A percentile compares a stretch with the other conserved stretches of the same genome.
phyloP scores from a whole-genome alignment of 2,113 vertebrate genomes.

The Andinoacara biseriatus region DNA sequence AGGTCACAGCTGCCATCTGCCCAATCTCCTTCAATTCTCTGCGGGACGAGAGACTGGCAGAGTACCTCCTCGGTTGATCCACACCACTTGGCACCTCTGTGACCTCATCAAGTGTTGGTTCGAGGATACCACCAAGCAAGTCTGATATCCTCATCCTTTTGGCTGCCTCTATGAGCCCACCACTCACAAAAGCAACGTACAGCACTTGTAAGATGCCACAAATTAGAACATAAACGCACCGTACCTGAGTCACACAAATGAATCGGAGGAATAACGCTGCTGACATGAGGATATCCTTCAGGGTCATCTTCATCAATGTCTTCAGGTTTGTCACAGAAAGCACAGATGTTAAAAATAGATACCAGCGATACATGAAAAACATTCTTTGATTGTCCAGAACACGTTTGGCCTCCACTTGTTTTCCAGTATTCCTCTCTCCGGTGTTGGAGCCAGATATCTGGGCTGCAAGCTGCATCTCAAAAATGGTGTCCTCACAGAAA shows the following conservation, averaged over 20 bases:
- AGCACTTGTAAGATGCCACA: constrained; percentile 83
- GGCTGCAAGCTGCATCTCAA: constrained; percentile 96
- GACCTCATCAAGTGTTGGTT: constrained; percentile 93
- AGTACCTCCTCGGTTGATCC: constrained; percentile 75
- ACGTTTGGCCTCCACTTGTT: constrained; percentile 79
- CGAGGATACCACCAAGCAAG: constrained; percentile 86
- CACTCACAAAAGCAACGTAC: constrained; percentile 85
- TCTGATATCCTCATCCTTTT: constrained; percentile 88
- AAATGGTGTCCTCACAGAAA: constrained; percentile 98
- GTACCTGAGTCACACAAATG: constrained; percentile 77
- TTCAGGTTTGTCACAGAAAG: constrained; percentile 88
- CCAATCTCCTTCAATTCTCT: constrained; percentile 83
- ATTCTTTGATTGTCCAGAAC: constrained; percentile 75
- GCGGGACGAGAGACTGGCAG: constrained; percentile 76
- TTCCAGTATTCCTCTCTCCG: constrained; percentile 80
- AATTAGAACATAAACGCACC: constrained; percentile 75
- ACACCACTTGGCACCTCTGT: constrained; percentile 76
- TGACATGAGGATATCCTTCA: constrained; percentile 83
- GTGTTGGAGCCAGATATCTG: constrained; percentile 87
- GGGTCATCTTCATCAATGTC: constrained; percentile 87
- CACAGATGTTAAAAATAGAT: constrained; percentile 81
- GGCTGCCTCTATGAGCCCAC: constrained; percentile 89
- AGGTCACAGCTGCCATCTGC: constrained; percentile 77
- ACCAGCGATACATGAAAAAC: constrained; percentile 78
- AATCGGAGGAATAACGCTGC: constrained; percentile 80